phyloP scores from a whole-genome alignment of 1,140 invertebrate species.

The Augochlora pura region DNA sequence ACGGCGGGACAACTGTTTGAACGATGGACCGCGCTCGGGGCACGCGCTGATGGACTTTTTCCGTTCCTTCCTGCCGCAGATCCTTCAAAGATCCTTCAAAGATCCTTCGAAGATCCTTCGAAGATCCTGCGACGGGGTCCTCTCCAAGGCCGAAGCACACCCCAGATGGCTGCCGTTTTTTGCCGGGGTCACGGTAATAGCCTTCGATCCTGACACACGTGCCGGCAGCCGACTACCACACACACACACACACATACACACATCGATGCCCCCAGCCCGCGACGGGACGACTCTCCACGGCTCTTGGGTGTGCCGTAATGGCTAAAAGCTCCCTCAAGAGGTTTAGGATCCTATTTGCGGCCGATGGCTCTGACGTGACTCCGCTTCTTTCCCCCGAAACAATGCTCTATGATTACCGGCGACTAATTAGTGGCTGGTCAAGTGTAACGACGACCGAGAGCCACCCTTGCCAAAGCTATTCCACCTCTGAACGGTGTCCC shows the following conservation, averaged over 20 bases:
- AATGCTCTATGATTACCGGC: not conserved
- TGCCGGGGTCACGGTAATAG: constrained; percentile 33
- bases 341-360: constrained; percentile 28
- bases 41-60: constrained; percentile 33
- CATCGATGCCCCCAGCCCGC: too few species aligned
- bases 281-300: constrained; percentile 21
- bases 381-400: not conserved
- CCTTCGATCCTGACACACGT: constrained; percentile 39
- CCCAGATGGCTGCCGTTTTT: constrained; percentile 17
- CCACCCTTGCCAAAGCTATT: too few species aligned
- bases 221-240: constrained; percentile 43
- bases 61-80: not conserved
- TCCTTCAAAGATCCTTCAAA: too few species aligned
- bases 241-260: constrained; percentile 28
- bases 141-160: too few species aligned
- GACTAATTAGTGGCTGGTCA: not conserved
- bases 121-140: too few species aligned
- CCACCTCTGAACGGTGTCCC: too few species aligned
- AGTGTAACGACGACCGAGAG: too few species aligned
- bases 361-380: constrained; percentile 32
- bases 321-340: constrained; percentile 32
- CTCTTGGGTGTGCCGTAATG: constrained; percentile 21
- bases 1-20: constrained; percentile 8
- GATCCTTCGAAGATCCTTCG: too few species aligned
- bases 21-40: not conserved